Evolutionary conservation across 2,113 vertebrate genomes (phyloP).

Genomic region (Saccopteryx leptura): DNA sequence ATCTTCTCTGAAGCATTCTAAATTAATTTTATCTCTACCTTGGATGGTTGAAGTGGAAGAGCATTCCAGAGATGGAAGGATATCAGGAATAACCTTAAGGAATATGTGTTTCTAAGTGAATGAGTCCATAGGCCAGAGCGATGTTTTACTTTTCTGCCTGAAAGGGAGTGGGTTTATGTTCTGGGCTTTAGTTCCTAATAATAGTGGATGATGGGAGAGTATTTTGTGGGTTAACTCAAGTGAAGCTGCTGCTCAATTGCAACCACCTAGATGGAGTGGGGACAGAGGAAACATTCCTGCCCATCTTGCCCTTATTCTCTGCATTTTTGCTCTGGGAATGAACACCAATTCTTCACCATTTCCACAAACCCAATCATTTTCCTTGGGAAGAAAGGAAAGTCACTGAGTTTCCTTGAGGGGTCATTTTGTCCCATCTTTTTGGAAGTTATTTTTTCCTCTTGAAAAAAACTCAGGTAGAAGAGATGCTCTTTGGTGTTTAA

Average conservation of each 20-base stretch:
- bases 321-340: background rate
- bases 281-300: background rate
- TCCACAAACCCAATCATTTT: background rate
- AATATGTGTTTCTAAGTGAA: background rate
- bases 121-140: background rate
- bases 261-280: background rate
- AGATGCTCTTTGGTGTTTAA: conserved; percentile 24
- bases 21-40: conserved; percentile 46
- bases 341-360: background rate
- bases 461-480: conserved; percentile 22
- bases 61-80: background rate
- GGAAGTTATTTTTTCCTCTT: conserved; percentile 18
- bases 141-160: background rate
- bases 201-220: background rate
- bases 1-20: background rate
- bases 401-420: conserved; percentile 29
- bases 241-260: background rate
- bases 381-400: background rate
- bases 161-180: background rate
- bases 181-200: background rate
- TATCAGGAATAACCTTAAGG: background rate
- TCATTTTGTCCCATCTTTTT: background rate
- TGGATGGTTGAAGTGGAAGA: background rate
- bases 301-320: background rate
- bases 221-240: background rate